Evolutionary conservation across 2,888 invertebrate genomes (phyloP), one percentile per base, ranked within the genome.

Genomic region (Tiliacea citrago): DNA sequence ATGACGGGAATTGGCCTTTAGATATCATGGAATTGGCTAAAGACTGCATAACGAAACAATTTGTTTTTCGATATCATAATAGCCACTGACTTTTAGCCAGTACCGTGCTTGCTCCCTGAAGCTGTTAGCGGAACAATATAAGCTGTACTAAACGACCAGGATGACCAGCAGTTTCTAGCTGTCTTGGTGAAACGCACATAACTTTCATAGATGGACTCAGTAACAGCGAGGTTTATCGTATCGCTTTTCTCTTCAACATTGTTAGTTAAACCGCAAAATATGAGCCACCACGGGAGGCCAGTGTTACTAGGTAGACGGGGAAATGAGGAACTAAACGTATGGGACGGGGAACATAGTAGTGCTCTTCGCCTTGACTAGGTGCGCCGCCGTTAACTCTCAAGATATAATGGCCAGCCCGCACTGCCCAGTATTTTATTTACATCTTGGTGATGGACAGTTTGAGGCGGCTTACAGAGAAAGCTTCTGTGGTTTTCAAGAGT

Each of bases 181-280:
- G n/a, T 29, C 12, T 21, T n/a, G 58, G 62, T 58, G 68, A 82
- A 82, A 70, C 75, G 58, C 68, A 63, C 65, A 60, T 68, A 63
- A 80, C 85, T 85, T 85, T 82, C 84, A 76, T 66, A 65, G 29
- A 45, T 76, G 45, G 58, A 68, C 24, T 71, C 29, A 21, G 62
- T 66, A 55, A 84, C 57, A 16, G 39, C 49, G n/a, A 51, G 12
- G 58, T 80, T 79, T 77, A 74, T 77, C 10, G 60, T 77, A 29
- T 73, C 42, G 68, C 72, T 79, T 74, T 67, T 81, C 75, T 68
- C 61, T 42, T 9, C 13, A 49, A 76, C 75, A 68, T 65, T 79
- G 71, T 76, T 69, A 60, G 49, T 51, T 24, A 58, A 65, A 79
- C 85, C 82, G 57, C 84, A 82, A 55, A 69, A 63, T 83, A 60